Percentiles rank a stretch among this genome's conserved stretches.
Conservation (phyloP, 2,888 invertebrate genomes). For the Caenorhabditis sulstoni region DNA sequence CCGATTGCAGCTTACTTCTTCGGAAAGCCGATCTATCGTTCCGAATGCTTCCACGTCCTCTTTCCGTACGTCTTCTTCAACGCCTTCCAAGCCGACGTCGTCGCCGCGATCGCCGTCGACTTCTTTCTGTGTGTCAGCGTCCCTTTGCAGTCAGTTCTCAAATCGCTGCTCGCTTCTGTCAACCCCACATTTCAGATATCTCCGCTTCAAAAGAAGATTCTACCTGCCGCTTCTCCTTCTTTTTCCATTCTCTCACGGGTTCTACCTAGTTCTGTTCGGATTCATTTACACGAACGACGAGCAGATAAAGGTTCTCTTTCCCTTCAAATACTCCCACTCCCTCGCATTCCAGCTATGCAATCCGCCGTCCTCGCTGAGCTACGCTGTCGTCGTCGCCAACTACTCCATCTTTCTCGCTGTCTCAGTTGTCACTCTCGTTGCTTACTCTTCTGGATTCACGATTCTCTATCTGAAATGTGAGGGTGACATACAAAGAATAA, state of each 20-base stretch:
- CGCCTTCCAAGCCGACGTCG: slow-evolving; percentile 11
- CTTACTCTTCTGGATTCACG: background rate
- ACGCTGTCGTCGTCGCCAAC: background rate
- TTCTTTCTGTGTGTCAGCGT: slow-evolving; percentile 2
- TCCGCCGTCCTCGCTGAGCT: background rate
- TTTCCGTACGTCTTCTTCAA: slow-evolving; percentile 25
- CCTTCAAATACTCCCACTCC: background rate
- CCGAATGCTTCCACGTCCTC: background rate
- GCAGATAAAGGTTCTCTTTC: background rate
- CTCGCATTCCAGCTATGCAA: slow-evolving; percentile 10
- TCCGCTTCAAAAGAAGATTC: background rate
- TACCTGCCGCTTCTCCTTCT: slow-evolving; percentile 2
- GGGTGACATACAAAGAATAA: background rate
- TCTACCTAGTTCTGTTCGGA: background rate
- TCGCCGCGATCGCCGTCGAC: slow-evolving; percentile 5
- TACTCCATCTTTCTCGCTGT: slow-evolving; percentile 1
- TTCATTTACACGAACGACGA: background rate
- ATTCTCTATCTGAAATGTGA: slow-evolving; percentile 8
- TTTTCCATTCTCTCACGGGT: background rate
- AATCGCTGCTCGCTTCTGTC: background rate
- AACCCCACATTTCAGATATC: background rate
- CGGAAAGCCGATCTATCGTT: slow-evolving; percentile 5
- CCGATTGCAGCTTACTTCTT: background rate
- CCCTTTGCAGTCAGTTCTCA: background rate
- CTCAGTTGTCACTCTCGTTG: background rate